phyloP scores from a whole-genome alignment of 2,113 vertebrate genomes.

The Eidolon helvum region DNA sequence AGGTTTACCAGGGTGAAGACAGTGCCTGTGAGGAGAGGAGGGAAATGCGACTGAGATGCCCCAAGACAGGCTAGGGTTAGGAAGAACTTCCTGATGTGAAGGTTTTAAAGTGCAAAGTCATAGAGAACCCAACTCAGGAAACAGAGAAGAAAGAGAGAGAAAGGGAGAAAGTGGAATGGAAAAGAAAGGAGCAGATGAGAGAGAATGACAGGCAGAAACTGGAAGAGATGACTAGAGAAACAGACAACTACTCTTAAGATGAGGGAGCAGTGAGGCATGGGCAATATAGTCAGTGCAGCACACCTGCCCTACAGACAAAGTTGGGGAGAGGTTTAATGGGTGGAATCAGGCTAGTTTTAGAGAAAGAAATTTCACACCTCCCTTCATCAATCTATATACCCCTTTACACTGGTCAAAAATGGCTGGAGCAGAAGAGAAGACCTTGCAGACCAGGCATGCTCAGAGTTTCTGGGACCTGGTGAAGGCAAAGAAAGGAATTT shows the following conservation, averaged over 20 bases:
- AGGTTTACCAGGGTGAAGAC: background rate
- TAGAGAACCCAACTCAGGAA: background rate
- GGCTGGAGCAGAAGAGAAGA: background rate
- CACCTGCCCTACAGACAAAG: too few relatives aligned
- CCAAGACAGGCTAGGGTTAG: background rate
- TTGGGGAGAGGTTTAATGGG: fast-evolving
- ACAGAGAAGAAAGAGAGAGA: background rate
- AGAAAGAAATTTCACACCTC: fast-evolving
- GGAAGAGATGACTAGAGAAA: background rate
- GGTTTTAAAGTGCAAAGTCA: background rate
- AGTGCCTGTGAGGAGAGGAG: background rate
- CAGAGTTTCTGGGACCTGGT: background rate
- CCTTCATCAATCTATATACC: fast-evolving
- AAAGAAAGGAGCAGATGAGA: background rate
- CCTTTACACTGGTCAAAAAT: background rate
- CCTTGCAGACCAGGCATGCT: too few relatives aligned
- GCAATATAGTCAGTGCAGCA: fast-evolving
- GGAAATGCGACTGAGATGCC: background rate
- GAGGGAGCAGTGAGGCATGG: fast-evolving
- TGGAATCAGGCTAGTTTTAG: background rate
- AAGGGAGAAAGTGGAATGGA: background rate
- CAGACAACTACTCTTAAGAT: background rate
- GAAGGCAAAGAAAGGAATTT: background rate
- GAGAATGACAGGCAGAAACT: background rate
- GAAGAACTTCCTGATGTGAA: background rate